phyloP scores from a whole-genome alignment of 2,888 invertebrate species.

The Taenaris catops region DNA sequence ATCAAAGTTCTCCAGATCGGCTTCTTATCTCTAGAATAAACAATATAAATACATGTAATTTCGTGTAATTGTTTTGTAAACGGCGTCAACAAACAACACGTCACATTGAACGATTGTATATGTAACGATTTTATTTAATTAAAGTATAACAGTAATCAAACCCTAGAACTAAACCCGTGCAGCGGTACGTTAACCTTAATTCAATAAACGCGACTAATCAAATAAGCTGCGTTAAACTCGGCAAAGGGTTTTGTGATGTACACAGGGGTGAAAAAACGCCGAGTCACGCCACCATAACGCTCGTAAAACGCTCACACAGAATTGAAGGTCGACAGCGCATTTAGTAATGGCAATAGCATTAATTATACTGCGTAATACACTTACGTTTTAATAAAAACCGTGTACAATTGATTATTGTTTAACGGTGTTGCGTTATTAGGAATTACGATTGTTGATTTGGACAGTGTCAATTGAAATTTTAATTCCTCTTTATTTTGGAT shows the following conservation, averaged over 20 bases:
- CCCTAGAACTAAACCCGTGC: conserved; percentile 40
- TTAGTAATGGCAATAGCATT: conserved; percentile 4
- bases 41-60: too few relatives aligned
- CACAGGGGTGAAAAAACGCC: conserved; percentile 37
- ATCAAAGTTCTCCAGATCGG: too few relatives aligned
- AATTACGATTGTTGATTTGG: neutral
- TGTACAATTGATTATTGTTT: conserved; percentile 3
- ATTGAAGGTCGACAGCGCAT: neutral
- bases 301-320: conserved; percentile 2
- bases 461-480: too few relatives aligned
- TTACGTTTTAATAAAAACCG: neutral
- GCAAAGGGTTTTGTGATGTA: conserved; percentile 46
- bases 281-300: conserved; percentile 17
- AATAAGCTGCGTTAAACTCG: conserved; percentile 69
- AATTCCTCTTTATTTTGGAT: too few relatives aligned
- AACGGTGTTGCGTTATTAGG: neutral
- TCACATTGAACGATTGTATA: too few relatives aligned
- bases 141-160: conserved; percentile 32
- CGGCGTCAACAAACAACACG: too few relatives aligned
- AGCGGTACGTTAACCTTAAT: conserved; percentile 62
- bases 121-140: conserved; percentile 11
- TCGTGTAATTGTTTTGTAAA: too few relatives aligned
- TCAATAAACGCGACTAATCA: conserved; percentile 74
- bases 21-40: too few relatives aligned
- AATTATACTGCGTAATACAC: neutral